Evolutionary conservation across 1,140 invertebrate genomes (phyloP).

Genomic region (Gonatopus flavifemur): DNA sequence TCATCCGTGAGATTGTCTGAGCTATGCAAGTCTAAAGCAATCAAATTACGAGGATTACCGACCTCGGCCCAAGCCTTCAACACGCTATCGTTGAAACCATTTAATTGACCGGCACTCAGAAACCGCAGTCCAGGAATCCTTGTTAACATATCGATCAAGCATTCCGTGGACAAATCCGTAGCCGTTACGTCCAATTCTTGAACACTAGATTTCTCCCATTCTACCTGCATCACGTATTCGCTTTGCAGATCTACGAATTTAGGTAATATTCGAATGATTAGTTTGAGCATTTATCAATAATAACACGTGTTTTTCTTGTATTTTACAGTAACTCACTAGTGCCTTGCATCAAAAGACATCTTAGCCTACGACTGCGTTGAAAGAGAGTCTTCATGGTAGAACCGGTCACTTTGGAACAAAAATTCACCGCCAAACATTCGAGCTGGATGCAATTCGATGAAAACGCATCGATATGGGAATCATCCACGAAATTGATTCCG

Average conservation of each 20-base stretch:
- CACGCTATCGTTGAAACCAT: slow-evolving; percentile 95
- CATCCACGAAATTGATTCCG: slow-evolving; percentile 97
- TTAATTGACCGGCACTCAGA: slow-evolving; percentile 92
- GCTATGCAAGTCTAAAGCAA: slow-evolving; percentile 89
- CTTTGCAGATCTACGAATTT: slow-evolving; percentile 74
- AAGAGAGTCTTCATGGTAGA: slow-evolving; percentile 94
- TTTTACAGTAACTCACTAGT: slow-evolving; percentile 71
- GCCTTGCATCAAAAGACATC: slow-evolving; percentile 92
- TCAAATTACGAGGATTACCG: slow-evolving; percentile 82
- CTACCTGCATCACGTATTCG: slow-evolving; percentile 89
- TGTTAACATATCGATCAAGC: slow-evolving; percentile 88
- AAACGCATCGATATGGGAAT: slow-evolving; percentile 98
- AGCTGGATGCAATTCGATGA: slow-evolving; percentile 93
- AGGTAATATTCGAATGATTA: background rate
- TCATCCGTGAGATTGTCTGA: slow-evolving; percentile 96
- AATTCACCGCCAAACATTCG: slow-evolving; percentile 96
- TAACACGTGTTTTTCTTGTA: background rate
- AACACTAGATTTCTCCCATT: slow-evolving; percentile 95
- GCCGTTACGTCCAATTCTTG: slow-evolving; percentile 96
- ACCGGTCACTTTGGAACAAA: slow-evolving; percentile 94
- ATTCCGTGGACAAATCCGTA: slow-evolving; percentile 92
- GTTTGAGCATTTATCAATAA: background rate
- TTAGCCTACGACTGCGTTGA: slow-evolving; percentile 89
- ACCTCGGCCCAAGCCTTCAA: slow-evolving; percentile 86
- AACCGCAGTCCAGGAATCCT: slow-evolving; percentile 86